Percentiles rank a stretch among this genome's conserved stretches.
phyloP scores from a whole-genome alignment of 2,797 vertebrate species.

The Catamblyrhynchus diadema region DNA sequence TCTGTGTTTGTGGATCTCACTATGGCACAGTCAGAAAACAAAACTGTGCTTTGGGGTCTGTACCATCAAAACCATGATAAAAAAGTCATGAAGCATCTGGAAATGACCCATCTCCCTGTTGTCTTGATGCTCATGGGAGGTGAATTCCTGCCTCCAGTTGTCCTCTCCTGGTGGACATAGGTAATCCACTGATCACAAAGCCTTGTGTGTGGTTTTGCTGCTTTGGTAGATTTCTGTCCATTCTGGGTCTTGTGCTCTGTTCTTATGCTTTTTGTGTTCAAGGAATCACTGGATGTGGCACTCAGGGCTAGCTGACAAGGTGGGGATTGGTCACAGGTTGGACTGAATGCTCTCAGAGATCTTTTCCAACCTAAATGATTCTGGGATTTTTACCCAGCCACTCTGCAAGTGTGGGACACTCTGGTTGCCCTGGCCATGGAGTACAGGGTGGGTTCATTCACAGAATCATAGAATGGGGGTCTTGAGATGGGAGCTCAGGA shows the following conservation, averaged over 20 bases:
- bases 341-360: not conserved
- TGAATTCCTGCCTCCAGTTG: not conserved
- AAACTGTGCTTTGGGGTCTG: not conserved
- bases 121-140: not conserved
- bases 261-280: not conserved
- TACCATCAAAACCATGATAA: not conserved
- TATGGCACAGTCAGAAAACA: not conserved
- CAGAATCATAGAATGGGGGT: not conserved
- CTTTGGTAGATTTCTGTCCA: fast-evolving
- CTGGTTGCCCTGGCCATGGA: fast-evolving
- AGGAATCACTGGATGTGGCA: fast-evolving
- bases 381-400: not conserved
- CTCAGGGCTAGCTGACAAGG: not conserved
- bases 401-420: not conserved
- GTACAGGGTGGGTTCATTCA: not conserved
- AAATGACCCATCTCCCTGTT: not conserved
- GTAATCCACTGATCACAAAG: not conserved
- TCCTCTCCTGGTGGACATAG: not conserved
- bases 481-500: not conserved
- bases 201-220: not conserved
- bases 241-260: not conserved
- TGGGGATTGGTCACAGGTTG: not conserved
- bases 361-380: not conserved
- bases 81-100: not conserved
- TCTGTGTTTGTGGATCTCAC: not conserved